Conservation (phyloP, 2,113 vertebrate genomes). For the Trichechus manatus region DNA sequence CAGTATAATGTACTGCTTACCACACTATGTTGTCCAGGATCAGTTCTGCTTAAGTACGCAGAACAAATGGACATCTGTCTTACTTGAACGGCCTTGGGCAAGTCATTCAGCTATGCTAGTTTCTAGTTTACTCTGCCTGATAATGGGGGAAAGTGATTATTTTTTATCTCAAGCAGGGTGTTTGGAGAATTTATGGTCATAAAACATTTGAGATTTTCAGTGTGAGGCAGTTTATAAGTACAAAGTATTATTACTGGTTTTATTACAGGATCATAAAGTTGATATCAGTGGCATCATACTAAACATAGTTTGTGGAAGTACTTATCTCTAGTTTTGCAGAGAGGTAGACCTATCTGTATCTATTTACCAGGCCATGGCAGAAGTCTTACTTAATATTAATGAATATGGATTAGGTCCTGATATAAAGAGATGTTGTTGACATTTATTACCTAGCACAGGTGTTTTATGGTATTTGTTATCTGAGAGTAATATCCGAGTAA, state of each 20-base stretch:
- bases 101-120: slow-evolving; percentile 63
- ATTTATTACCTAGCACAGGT: slow-evolving; percentile 78
- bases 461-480: slow-evolving; percentile 79
- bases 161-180: slow-evolving; percentile 78
- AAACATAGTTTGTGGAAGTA: slow-evolving; percentile 37
- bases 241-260: slow-evolving; percentile 82
- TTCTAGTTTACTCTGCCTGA: slow-evolving; percentile 63
- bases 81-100: slow-evolving; percentile 73
- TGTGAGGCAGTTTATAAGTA: slow-evolving; percentile 75
- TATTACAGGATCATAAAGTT: slow-evolving; percentile 76
- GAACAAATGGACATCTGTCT: slow-evolving; percentile 67
- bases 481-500: slow-evolving; percentile 57
- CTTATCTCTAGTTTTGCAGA: slow-evolving; percentile 68
- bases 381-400: slow-evolving; percentile 66
- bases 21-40: neutral
- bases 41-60: neutral
- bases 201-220: slow-evolving; percentile 74
- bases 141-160: slow-evolving; percentile 69
- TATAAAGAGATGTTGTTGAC: slow-evolving; percentile 64
- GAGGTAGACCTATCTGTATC: slow-evolving; percentile 23
- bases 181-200: slow-evolving; percentile 82
- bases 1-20: neutral
- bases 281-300: slow-evolving; percentile 45
- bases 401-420: slow-evolving; percentile 48
- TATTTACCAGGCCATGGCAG: slow-evolving; percentile 23